Evolutionary conservation across 2,113 vertebrate species (phyloP).

Genomic region (Upupa epops): DNA sequence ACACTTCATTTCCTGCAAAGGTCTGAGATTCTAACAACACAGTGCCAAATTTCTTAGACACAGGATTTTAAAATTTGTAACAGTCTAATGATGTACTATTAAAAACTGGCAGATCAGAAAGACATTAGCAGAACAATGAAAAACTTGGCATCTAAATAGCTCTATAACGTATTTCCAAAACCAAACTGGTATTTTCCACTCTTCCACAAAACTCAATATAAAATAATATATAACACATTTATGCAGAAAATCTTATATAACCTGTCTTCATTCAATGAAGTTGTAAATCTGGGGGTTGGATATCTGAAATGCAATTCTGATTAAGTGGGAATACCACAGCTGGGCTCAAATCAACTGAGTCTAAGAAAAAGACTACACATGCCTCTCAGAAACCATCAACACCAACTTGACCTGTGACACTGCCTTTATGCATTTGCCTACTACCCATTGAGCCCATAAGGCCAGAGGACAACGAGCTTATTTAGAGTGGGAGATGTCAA

Average conservation of each 20-base stretch:
- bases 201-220: constrained; percentile 15
- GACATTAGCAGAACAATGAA: constrained; percentile 24
- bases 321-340: neutral
- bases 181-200: constrained; percentile 36
- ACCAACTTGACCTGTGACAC: neutral
- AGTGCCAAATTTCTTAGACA: neutral
- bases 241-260: neutral
- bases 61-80: neutral
- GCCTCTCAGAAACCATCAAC: neutral
- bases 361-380: neutral
- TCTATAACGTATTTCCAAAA: constrained; percentile 24
- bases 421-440: neutral
- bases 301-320: neutral
- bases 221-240: constrained; percentile 1
- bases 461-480: neutral
- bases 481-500: neutral
- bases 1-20: neutral
- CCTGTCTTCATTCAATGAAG: neutral
- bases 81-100: neutral
- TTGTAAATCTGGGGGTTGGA: neutral
- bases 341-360: neutral
- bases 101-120: constrained; percentile 20
- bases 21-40: neutral
- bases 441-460: neutral
- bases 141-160: constrained; percentile 23